phyloP scores from a whole-genome alignment of 2,888 invertebrate genomes.

The Elmis aenea region DNA sequence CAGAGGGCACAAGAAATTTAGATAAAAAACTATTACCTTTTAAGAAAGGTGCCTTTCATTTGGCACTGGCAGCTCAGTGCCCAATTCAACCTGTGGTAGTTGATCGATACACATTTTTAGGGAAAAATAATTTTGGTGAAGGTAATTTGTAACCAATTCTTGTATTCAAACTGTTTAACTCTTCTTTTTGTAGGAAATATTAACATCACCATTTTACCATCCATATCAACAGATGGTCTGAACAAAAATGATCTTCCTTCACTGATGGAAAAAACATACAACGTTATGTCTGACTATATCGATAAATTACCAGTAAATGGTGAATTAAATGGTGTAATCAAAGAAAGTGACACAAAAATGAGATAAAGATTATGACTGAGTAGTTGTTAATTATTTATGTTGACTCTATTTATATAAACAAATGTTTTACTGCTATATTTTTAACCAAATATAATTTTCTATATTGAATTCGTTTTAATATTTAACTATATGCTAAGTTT shows the following conservation, averaged over 20 bases:
- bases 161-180: neutral
- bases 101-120: slow-evolving; percentile 74
- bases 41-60: slow-evolving; percentile 94
- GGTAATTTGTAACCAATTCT: slow-evolving; percentile 47
- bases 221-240: slow-evolving; percentile 62
- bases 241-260: slow-evolving; percentile 58
- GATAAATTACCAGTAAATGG: too few species aligned
- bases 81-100: slow-evolving; percentile 88
- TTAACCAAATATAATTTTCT: too few species aligned
- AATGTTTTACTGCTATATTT: too few species aligned
- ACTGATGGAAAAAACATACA: slow-evolving; percentile 62
- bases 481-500: too few species aligned
- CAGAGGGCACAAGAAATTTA: slow-evolving; percentile 87
- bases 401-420: too few species aligned
- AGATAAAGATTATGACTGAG: too few species aligned
- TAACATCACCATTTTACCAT: slow-evolving; percentile 67
- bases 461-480: too few species aligned
- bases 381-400: too few species aligned
- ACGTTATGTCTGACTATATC: slow-evolving; percentile 62
- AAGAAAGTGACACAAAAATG: too few species aligned
- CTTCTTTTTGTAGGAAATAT: slow-evolving; percentile 53
- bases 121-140: slow-evolving; percentile 53
- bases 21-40: slow-evolving; percentile 76
- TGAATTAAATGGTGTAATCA: too few species aligned
- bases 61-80: slow-evolving; percentile 77